Conservation (phyloP, 2,797 vertebrate genomes). For the Coranthus polyacanthus region DNA sequence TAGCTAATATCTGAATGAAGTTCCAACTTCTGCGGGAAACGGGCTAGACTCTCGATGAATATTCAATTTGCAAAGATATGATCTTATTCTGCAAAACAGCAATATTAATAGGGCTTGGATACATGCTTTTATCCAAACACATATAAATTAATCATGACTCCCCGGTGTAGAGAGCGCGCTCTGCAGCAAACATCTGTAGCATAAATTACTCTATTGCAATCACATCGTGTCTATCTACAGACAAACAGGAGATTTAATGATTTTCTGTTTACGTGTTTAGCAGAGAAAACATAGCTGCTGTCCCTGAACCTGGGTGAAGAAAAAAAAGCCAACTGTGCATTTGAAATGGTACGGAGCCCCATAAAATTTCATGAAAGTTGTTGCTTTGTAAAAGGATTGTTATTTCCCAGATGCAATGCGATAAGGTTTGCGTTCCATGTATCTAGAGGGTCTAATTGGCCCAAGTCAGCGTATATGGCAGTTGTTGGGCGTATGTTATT, state of each 20-base stretch:
- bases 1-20: constrained; percentile 68
- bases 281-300: constrained; percentile 19
- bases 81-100: constrained; percentile 78
- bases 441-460: constrained; percentile 44
- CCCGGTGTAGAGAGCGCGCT: constrained; percentile 56
- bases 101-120: constrained; percentile 78
- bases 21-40: constrained; percentile 55
- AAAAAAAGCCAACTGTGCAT: constrained; percentile 33
- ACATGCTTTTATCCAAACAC: constrained; percentile 78
- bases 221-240: constrained; percentile 47
- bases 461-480: constrained; percentile 17
- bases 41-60: constrained; percentile 65
- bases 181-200: constrained; percentile 77
- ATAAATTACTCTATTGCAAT: constrained; percentile 70
- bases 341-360: constrained; percentile 23
- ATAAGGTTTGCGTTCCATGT: constrained; percentile 47
- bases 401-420: constrained; percentile 53
- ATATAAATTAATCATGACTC: constrained; percentile 80
- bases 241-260: constrained; percentile 48
- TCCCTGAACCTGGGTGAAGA: constrained; percentile 29
- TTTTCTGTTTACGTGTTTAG: constrained; percentile 52
- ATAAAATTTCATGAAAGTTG: constrained; percentile 47
- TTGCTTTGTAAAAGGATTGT: constrained; percentile 52
- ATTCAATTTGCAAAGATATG: constrained; percentile 75
- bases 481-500: constrained; percentile 49